Base-by-base conservation (phyloP, 1,140 invertebrate genomes). In the Colletes gigas region DNA sequence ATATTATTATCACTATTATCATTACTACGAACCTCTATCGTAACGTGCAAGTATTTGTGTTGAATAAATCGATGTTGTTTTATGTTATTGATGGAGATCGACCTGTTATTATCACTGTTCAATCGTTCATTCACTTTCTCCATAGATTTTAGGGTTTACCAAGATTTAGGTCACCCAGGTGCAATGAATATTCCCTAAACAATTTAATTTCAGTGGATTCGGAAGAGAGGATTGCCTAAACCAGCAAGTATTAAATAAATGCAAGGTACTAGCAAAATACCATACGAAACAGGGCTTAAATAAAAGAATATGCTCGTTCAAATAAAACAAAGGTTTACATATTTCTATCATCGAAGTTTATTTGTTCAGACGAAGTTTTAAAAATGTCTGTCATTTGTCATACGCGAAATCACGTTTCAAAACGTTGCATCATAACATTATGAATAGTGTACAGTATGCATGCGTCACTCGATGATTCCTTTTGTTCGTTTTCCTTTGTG, bases 31-130 rank as follows among this genome's bases (percentile, higher is more conserved):
- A 90, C 84, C 82, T 90, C 86, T 91, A 91, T 90, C 87, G 90
- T 91, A 91, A 90, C 83, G 88, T 90, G 90, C 89, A 90, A 91
- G 89, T 89, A 92, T 92, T 92, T 92, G 89, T 92, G 90, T 92
- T 92, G 77, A 92, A 92, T 92, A 91, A 92, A 92, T 92, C 88
- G 91, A 92, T 92, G 91, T 92, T 92, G 91, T 92, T 92, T 92
- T 92, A 92, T 89, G 89, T 92, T 92, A 91, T 60, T 47, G 39
- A n/a, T 78, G 55, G 50, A 62, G 65, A 72, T 77, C 44, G 52
- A 75, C 72, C 10, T 66, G 79, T 47, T 63, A 50, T 63, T 63
- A n/a, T 65, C 60, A 41, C 63, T 30, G 19, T 73, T 66, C 12
- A 74, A n/a, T 30, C 30, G 44, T 17, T 75, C 39, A 47, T 67